A percentile compares a stretch with the other conserved stretches of the same genome.
phyloP scores from a whole-genome alignment of 2,888 invertebrate genomes.

The Hyposoter dolosus region DNA sequence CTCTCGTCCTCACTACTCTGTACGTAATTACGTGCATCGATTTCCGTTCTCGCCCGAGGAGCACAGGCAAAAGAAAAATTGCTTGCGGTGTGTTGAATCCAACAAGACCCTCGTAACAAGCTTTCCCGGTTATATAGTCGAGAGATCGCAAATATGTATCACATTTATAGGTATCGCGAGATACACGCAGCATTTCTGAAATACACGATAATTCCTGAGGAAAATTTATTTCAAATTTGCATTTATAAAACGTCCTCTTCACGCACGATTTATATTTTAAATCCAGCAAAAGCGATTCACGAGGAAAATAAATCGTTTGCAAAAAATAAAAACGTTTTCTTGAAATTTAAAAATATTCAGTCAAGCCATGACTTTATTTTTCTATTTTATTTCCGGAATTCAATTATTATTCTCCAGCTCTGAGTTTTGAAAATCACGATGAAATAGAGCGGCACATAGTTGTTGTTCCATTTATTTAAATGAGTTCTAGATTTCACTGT shows the following conservation, averaged over 20 bases:
- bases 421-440: background rate
- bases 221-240: background rate
- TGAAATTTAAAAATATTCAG: background rate
- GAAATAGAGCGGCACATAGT: background rate
- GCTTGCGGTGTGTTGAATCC: conserved; percentile 39
- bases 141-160: conserved; percentile 12
- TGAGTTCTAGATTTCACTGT: background rate
- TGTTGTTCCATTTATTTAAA: background rate
- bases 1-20: conserved; percentile 68
- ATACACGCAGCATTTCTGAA: background rate
- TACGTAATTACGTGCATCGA: conserved; percentile 79
- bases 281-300: background rate
- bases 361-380: background rate
- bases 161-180: background rate
- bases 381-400: background rate
- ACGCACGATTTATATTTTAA: background rate
- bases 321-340: background rate
- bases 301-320: background rate
- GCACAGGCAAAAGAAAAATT: conserved; percentile 27
- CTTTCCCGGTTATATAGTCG: conserved; percentile 24
- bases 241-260: background rate
- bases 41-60: conserved; percentile 70
- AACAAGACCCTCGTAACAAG: conserved; percentile 38
- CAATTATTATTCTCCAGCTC: background rate
- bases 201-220: background rate